Evolutionary conservation across 2,113 vertebrate genomes (phyloP).

Genomic region (Anarhynchus alexandrinus): DNA sequence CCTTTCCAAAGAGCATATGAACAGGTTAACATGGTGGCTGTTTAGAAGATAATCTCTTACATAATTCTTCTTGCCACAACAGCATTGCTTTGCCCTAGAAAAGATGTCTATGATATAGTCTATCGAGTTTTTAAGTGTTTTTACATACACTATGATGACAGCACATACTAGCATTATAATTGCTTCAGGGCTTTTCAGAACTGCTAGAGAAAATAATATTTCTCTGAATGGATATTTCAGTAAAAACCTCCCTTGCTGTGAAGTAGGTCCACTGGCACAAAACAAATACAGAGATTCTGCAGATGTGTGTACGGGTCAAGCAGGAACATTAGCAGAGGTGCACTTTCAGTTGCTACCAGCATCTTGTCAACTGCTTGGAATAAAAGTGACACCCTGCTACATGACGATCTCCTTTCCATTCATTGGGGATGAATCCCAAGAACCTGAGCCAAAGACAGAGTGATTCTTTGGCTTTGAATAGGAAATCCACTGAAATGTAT

Average conservation of each 20-base stretch:
- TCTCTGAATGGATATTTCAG: neutral
- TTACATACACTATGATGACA: neutral
- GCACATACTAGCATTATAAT: neutral
- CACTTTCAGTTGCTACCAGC: neutral
- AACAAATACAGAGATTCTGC: neutral
- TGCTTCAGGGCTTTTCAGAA: neutral
- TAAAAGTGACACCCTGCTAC: neutral
- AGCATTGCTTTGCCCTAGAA: neutral
- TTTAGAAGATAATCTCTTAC: neutral
- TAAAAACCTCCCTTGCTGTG: neutral
- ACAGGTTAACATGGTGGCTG: neutral
- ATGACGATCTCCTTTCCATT: neutral
- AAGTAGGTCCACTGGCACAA: neutral
- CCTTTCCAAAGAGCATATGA: neutral
- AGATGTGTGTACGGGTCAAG: fast-evolving
- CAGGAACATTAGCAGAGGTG: neutral
- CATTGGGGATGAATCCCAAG: neutral
- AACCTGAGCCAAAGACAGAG: neutral
- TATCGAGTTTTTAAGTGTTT: neutral
- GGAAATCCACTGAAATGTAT: neutral
- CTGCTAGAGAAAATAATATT: neutral
- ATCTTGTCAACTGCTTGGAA: neutral
- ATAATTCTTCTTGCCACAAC: neutral
- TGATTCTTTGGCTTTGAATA: neutral
- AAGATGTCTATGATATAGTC: neutral